Base-by-base conservation (phyloP, 2,888 invertebrate genomes). In the Thymelicus lineola region DNA sequence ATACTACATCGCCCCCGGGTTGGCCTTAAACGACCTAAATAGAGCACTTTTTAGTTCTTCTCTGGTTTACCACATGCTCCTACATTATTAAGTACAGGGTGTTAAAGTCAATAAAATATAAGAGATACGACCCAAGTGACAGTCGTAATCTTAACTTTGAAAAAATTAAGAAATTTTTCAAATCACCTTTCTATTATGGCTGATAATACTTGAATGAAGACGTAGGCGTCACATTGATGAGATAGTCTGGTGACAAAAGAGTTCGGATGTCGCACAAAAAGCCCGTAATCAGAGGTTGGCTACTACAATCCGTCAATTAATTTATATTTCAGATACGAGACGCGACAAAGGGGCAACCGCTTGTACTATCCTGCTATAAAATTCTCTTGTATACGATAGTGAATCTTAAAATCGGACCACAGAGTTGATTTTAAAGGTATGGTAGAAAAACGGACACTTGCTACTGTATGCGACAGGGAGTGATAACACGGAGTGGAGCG, bases 271-370 rank as follows among this genome's bases (percentile, higher is more conserved):
- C 82, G 82, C 86, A 87, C 84, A 89, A 88, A 90, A 88, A 86
- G 82, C 75, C 78, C 80, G 80, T 82, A 86, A 87, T 88, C 86
- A 82, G 74, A 46, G 71, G 78, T 71, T 76, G 76, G 85, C 89
- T 86, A 88, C 89, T 88, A 83, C 88, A 87, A 90, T 88, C 87
- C 86, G 83, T 88, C 87, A 87, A 90, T 91, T 92, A 90, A 92
- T 91, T 90, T 90, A 80, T 82, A 82, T 80, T 77, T 74, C 76
- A 80, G 91, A 90, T 91, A 91, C 85, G 83, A 88, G 80, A 86
- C 87, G 86, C 90, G 89, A 87, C 86, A 85, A 88, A 88, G 82
- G 81, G 82, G 80, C 85, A 84, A 79, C 80, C 81, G 83, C 82
- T 82, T 80, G 79, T 83, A 84, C 84, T 79, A 77, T 75, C 80